These are phyloP conservation scores for Aromia moschata DNA, from an alignment of 2,888 invertebrate species.

Conservation along the genomic window DNA sequence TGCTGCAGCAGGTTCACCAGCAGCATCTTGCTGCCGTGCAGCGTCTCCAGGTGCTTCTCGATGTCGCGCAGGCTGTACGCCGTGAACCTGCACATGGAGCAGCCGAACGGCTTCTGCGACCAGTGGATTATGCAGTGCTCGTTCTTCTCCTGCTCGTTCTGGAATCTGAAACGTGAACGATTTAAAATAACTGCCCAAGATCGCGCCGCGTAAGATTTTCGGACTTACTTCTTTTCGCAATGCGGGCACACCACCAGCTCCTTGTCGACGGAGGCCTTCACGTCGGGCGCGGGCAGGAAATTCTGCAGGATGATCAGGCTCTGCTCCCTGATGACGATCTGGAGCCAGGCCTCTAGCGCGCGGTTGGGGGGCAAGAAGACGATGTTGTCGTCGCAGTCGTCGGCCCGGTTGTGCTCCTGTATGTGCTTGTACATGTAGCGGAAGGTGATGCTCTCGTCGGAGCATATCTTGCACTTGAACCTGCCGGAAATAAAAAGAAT, in stretches of 20 bases:
- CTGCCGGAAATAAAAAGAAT: constrained; percentile 55
- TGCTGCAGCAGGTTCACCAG: not conserved
- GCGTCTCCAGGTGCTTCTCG: constrained; percentile 49
- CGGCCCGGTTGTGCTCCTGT: constrained; percentile 57
- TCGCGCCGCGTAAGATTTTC: not conserved
- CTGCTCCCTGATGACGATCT: constrained; percentile 49
- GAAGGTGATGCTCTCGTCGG: constrained; percentile 68
- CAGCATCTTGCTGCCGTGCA: constrained; percentile 25
- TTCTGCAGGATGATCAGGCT: constrained; percentile 35
- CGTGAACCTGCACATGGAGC: constrained; percentile 61
- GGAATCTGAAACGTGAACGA: constrained; percentile 40
- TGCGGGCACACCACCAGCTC: constrained; percentile 28
- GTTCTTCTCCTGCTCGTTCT: constrained; percentile 50
- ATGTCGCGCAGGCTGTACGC: constrained; percentile 50
- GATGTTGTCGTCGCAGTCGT: constrained; percentile 33
- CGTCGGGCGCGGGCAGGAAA: constrained; percentile 27
- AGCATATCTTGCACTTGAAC: constrained; percentile 70
- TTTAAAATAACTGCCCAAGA: constrained; percentile 14
- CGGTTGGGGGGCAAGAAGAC: constrained; percentile 40
- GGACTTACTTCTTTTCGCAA: constrained; percentile 44
- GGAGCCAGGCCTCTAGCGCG: constrained; percentile 50
- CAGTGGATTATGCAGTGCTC: constrained; percentile 65
- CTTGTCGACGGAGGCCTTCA: constrained; percentile 8
- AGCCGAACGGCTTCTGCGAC: constrained; percentile 62
- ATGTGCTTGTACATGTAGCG: constrained; percentile 68